Conservation (phyloP, 1,140 invertebrate species). For the Mizuhopecten yessoensis region DNA sequence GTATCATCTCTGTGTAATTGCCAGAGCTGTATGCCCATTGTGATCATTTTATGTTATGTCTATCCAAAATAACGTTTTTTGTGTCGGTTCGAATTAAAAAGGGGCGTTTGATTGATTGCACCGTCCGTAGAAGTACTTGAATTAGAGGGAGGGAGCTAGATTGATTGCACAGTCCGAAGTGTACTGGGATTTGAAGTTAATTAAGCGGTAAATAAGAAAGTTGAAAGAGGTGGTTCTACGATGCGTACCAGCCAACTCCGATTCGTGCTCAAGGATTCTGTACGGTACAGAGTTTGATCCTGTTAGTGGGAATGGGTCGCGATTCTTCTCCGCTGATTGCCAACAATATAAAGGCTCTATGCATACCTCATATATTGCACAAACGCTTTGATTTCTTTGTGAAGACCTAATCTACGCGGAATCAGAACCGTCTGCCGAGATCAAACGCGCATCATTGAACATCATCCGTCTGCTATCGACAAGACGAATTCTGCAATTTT, state of each 20-base stretch:
- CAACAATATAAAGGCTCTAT: neutral
- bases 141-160: slow-evolving; percentile 17
- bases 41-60: slow-evolving; percentile 25
- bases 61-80: neutral
- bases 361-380: neutral
- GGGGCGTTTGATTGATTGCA: slow-evolving; percentile 11
- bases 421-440: neutral
- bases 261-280: neutral
- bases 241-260: neutral
- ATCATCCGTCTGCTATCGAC: neutral
- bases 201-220: neutral
- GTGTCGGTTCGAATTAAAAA: neutral
- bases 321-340: neutral
- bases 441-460: slow-evolving; percentile 2
- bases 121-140: neutral
- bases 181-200: neutral
- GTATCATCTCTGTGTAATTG: neutral
- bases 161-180: slow-evolving; percentile 8
- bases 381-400: slow-evolving; percentile 14
- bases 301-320: neutral
- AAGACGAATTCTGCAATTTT: too few species aligned
- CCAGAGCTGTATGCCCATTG: neutral
- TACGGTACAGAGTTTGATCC: neutral
- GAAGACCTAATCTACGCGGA: neutral
- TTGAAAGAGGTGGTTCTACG: neutral